Conservation (phyloP, 2,797 vertebrate species). For the Peromyscus aztecus region DNA sequence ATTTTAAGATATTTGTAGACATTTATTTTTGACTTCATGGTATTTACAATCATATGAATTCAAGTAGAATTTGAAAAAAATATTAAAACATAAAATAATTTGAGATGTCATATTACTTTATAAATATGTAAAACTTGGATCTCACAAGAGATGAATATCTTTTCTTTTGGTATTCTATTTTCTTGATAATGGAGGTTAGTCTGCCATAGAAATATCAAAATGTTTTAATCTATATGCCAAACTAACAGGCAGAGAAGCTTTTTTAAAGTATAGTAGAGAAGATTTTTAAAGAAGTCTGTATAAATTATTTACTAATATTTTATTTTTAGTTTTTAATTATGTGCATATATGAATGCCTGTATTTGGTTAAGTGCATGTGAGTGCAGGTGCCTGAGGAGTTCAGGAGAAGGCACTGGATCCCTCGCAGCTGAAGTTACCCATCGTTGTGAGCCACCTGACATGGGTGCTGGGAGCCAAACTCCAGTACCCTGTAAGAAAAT, state of each 20-base stretch:
- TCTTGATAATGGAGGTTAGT: background rate
- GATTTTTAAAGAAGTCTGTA: background rate
- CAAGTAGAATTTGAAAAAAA: background rate
- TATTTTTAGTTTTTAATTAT: background rate
- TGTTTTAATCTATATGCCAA: background rate
- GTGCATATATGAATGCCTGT: background rate
- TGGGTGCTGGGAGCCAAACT: background rate
- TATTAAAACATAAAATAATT: background rate
- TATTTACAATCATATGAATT: background rate
- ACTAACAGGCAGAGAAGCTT: background rate
- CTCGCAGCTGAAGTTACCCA: background rate
- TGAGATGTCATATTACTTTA: background rate
- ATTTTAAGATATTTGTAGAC: background rate
- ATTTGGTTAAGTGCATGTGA: background rate
- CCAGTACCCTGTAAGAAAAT: too few relatives aligned
- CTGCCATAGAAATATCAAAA: background rate
- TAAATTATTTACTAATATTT: background rate
- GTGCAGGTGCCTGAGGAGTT: background rate
- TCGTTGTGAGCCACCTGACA: background rate
- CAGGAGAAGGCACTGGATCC: background rate
- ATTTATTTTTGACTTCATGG: background rate
- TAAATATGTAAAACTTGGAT: background rate
- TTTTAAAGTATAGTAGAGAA: background rate
- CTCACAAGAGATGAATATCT: background rate
- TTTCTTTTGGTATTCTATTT: background rate